These are phyloP conservation scores for Copsychus sechellarum DNA, from an alignment of 2,113 vertebrate genomes.

Conservation along the genomic window DNA sequence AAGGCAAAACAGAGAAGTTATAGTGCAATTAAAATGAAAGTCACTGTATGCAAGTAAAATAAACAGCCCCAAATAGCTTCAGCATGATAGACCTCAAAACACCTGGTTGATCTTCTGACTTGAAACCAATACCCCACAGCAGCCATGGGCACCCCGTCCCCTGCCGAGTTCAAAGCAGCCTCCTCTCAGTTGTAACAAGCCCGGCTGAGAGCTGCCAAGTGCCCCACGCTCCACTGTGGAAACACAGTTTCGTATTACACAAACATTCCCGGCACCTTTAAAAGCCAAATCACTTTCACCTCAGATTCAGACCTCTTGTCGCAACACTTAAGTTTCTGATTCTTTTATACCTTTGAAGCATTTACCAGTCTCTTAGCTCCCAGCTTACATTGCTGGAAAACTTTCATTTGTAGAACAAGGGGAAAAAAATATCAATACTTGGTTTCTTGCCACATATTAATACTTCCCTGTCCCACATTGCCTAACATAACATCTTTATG, in stretches of 20 bases:
- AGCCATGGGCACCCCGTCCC: conserved; percentile 37
- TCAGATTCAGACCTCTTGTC: not conserved
- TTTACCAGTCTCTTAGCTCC: not conserved
- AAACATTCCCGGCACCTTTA: conserved; percentile 32
- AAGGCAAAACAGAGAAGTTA: conserved; percentile 33
- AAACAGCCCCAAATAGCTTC: conserved; percentile 37
- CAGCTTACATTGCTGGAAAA: not conserved
- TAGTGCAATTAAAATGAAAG: conserved; percentile 56
- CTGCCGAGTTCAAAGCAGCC: conserved; percentile 73
- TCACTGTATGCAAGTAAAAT: conserved; percentile 43
- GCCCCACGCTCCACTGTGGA: conserved; percentile 56
- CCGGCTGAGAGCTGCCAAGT: conserved; percentile 55
- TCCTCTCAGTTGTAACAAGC: conserved; percentile 48
- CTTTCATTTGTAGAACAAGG: conserved; percentile 30
- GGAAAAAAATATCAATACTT: conserved; percentile 29
- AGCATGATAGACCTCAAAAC: conserved; percentile 31
- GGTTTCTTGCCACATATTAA: conserved; percentile 30
- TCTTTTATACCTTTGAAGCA: conserved; percentile 7
- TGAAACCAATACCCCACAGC: conserved; percentile 60
- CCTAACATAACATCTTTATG: conserved; percentile 44
- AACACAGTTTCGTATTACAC: conserved; percentile 44
- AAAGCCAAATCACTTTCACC: conserved; percentile 49
- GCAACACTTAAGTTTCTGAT: not conserved
- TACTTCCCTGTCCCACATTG: not conserved
- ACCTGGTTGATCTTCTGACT: conserved; percentile 63